Conservation (phyloP, 1,140 invertebrate genomes). For the Polypedilum vanderplanki region DNA sequence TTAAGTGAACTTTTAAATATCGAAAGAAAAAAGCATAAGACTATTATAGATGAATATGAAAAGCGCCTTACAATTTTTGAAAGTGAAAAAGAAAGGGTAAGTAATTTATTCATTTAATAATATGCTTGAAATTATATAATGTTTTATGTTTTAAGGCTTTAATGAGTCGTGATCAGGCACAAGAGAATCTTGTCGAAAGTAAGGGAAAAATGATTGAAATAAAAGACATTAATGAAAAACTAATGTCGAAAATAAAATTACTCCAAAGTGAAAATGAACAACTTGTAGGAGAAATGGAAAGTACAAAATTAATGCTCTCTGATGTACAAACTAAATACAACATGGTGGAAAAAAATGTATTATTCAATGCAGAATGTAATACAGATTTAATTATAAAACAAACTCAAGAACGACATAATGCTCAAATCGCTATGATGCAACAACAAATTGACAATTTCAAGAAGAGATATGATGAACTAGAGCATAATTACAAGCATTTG, state of each 20-base stretch:
- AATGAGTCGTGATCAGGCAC: constrained; percentile 47
- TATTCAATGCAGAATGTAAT: constrained; percentile 36
- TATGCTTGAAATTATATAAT: background rate
- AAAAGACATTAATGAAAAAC: constrained; percentile 37
- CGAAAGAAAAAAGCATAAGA: constrained; percentile 38
- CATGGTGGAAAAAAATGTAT: constrained; percentile 37
- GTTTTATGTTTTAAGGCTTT: constrained; percentile 36
- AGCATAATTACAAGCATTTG: constrained; percentile 47
- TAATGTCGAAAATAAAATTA: constrained; percentile 37
- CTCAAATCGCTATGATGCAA: constrained; percentile 37
- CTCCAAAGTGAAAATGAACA: constrained; percentile 38
- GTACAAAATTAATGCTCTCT: constrained; percentile 35
- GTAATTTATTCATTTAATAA: background rate
- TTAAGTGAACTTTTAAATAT: constrained; percentile 34
- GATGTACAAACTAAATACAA: constrained; percentile 40
- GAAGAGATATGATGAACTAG: constrained; percentile 42
- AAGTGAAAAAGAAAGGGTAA: constrained; percentile 46
- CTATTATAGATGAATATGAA: constrained; percentile 42
- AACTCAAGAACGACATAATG: constrained; percentile 38
- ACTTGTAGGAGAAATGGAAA: constrained; percentile 37
- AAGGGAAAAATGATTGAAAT: constrained; percentile 40
- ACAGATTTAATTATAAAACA: constrained; percentile 37
- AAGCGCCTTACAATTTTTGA: constrained; percentile 46
- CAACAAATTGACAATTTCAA: constrained; percentile 37
- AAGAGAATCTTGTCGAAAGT: constrained; percentile 47